These are phyloP conservation scores for Andrena dorsata DNA, from an alignment of 2,888 invertebrate genomes.

Conservation along the genomic window DNA sequence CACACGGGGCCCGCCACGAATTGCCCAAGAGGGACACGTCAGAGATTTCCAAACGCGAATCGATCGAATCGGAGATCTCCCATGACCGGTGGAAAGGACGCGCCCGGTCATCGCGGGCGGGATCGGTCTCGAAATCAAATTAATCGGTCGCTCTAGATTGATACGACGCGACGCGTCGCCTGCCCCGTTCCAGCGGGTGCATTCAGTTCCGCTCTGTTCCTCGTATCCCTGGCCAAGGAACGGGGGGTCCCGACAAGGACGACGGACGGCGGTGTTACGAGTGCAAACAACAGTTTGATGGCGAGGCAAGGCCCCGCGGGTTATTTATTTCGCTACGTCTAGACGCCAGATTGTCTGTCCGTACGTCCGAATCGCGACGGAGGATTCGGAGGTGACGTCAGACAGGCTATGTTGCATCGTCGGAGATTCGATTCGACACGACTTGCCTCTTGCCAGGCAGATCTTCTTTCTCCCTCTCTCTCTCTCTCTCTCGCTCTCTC, in stretches of 20 bases:
- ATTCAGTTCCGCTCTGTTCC: constrained; percentile 40
- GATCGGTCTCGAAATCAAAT: neutral
- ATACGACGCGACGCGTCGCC: constrained; percentile 1
- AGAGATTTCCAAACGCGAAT: too few relatives aligned
- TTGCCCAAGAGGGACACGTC: too few relatives aligned
- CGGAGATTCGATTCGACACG: constrained; percentile 45
- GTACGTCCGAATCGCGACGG: constrained; percentile 76
- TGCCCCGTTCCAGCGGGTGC: constrained; percentile 4
- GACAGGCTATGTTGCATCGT: constrained; percentile 71
- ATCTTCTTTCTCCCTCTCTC: constrained; percentile 39
- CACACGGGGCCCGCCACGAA: too few relatives aligned
- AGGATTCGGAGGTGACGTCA: constrained; percentile 81
- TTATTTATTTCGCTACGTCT: constrained; percentile 84
- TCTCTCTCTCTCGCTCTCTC: constrained; percentile 21
- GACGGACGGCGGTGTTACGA: constrained; percentile 69
- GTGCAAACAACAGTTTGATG: constrained; percentile 81
- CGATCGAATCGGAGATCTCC: too few relatives aligned
- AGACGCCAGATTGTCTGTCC: constrained; percentile 84
- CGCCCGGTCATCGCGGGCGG: neutral
- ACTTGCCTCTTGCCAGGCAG: constrained; percentile 43
- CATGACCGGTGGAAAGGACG: neutral
- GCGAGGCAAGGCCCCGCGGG: constrained; percentile 70
- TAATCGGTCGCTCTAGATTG: constrained; percentile 19
- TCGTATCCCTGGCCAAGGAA: constrained; percentile 30
- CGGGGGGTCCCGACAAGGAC: constrained; percentile 68